These are phyloP conservation scores for Diabrotica undecimpunctata DNA, from an alignment of 1,140 invertebrate genomes.

Conservation along the genomic window DNA sequence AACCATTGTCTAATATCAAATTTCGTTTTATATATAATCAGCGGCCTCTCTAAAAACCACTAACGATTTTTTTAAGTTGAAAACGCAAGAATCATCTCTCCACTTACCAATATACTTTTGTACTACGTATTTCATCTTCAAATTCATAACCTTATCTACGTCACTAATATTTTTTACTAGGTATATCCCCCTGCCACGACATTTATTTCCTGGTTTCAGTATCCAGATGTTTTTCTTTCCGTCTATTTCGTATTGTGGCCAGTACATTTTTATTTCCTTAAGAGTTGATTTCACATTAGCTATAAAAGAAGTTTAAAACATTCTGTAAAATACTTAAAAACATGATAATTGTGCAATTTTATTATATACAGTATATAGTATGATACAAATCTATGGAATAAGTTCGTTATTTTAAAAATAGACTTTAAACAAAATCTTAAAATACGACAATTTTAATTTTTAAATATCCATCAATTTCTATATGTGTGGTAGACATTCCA, in stretches of 20 bases:
- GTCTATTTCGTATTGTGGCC: conserved; percentile 80
- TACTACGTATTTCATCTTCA: conserved; percentile 71
- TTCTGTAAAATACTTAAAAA: no score
- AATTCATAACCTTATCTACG: conserved; percentile 70
- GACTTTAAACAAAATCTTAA: no score
- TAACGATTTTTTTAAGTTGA: conserved; percentile 25
- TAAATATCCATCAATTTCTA: no score
- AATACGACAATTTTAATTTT: no score
- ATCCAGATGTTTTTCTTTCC: conserved; percentile 90
- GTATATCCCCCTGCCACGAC: conserved; percentile 84
- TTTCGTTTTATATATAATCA: conserved; percentile 87
- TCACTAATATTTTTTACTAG: conserved; percentile 83
- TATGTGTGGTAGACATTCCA: no score
- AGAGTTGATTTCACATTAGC: conserved; percentile 51
- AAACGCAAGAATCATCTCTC: conserved; percentile 7
- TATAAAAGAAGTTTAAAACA: not conserved
- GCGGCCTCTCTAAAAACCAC: conserved; percentile 66
- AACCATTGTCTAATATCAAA: conserved; percentile 95
- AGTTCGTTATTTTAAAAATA: no score
- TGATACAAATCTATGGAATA: no score
- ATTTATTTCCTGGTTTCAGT: conserved; percentile 91
- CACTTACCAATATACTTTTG: conserved; percentile 89
- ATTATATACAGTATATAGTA: no score
- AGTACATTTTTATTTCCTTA: conserved; percentile 56
- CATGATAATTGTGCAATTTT: no score